Base-by-base conservation (phyloP, 2,888 invertebrate genomes). In the Conus canariensis region DNA sequence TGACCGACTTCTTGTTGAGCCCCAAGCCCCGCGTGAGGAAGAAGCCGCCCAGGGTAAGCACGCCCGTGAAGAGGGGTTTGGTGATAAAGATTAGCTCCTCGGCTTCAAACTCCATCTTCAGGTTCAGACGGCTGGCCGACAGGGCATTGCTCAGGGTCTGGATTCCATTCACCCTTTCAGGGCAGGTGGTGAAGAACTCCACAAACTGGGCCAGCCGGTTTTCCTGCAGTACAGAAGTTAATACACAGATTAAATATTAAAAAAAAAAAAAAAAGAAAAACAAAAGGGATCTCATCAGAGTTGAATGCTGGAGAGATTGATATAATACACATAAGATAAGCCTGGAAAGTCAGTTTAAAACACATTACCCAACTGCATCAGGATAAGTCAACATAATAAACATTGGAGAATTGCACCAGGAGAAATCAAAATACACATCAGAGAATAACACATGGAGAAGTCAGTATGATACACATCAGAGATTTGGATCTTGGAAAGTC, bases 11-110 rank as follows among this genome's bases (percentile, higher is more conserved):
- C 64, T 91, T 91, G 87, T 86, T 91, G 14, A 91, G 77, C 6
- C 91, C 91, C 58, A 90, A 59, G 16, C 90, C 91, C 74, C 91
- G 87, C 14, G 90, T 90, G 19, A 91, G 80, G 80, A 91, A 91
- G 70, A 88, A n/a, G 0, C 85, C 89, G n/a, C 89, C 74, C 14
- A 86, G 22, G 30, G 25, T 14, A 6, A 89, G 85, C 16, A 56
- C 59, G 1, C 89, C 89, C 12, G 85, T 86, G 89, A 89, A 89
- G 10, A 89, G 77, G 16, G 89, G 89, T 60, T 89, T 89, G 58
- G 67, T 85, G n/a, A 85, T n/a, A 12, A 74, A 70, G 45, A 85
- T 60, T 30, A 89, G 85, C 56, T 74, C 58, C 70, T 89, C 85
- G 0, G 89, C 85, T 30, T 85, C 85, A 85, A 85, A 89, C 25